Conservation (phyloP, 2,113 vertebrate species). For the Prunella himalayana region DNA sequence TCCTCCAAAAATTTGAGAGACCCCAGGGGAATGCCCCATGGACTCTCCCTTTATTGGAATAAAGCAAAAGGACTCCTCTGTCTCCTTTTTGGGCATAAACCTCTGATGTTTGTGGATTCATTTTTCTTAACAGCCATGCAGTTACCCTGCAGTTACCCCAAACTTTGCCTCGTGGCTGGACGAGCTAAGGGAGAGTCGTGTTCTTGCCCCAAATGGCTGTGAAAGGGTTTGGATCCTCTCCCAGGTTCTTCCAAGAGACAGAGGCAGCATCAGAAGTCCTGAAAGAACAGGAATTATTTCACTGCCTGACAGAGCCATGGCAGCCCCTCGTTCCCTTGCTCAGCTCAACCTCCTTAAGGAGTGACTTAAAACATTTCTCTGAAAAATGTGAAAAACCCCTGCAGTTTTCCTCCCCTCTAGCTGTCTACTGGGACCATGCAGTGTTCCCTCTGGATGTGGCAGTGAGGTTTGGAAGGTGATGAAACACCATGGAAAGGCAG, state of each 20-base stretch:
- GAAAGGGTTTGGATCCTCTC: neutral
- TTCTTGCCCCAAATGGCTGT: neutral
- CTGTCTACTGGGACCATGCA: neutral
- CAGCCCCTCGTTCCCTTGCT: fast-evolving
- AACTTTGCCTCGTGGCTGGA: neutral
- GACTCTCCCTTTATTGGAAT: no score
- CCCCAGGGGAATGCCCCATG: no score
- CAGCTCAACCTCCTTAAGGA: fast-evolving
- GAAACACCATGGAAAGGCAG: neutral
- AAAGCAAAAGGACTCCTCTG: no score
- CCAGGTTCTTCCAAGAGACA: neutral
- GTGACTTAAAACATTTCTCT: neutral
- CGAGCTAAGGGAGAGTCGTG: fast-evolving
- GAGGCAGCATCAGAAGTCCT: neutral
- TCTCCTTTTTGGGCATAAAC: no score
- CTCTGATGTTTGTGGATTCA: no score
- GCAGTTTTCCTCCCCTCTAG: neutral
- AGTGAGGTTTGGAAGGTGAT: neutral
- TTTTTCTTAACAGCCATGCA: no score
- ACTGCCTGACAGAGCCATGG: neutral
- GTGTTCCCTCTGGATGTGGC: neutral
- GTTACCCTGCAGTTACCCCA: neutral
- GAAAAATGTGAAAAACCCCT: neutral
- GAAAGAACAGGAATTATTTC: neutral
- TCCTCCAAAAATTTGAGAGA: no score